These are phyloP conservation scores for Ginglymostoma cirratum DNA, from an alignment of 2,113 vertebrate species.

Conservation along the genomic window DNA sequence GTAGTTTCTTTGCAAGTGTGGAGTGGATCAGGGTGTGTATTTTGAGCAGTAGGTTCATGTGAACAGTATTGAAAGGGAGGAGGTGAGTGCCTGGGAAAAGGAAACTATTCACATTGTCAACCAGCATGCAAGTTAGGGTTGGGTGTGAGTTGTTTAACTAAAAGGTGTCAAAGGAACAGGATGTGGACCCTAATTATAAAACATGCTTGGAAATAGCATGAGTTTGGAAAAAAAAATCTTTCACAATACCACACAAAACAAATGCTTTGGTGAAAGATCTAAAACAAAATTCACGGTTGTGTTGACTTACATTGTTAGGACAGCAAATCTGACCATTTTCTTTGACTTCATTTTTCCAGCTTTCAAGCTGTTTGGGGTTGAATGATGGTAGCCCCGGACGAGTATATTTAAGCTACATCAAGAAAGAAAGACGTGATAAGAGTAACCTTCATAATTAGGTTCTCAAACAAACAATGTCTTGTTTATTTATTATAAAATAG, in stretches of 20 bases:
- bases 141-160: background rate
- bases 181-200: background rate
- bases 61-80: background rate
- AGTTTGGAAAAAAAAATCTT: background rate
- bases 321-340: constrained; percentile 94
- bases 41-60: background rate
- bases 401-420: constrained; percentile 85
- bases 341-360: constrained; percentile 91
- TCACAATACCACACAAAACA: background rate
- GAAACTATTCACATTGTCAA: background rate
- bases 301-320: constrained; percentile 77
- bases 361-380: constrained; percentile 76
- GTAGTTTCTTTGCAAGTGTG: background rate
- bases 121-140: background rate
- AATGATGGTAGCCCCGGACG: constrained; percentile 90
- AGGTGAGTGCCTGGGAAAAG: background rate
- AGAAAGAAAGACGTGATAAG: constrained; percentile 39
- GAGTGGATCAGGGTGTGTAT: background rate
- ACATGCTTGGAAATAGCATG: background rate
- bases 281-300: background rate
- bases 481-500: too few relatives aligned
- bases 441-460: background rate
- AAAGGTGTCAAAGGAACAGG: background rate
- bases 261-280: background rate
- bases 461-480: background rate